Percentiles rank a stretch among this genome's conserved stretches.
Conservation (phyloP, 2,888 invertebrate genomes). For the Buathra laborator region DNA sequence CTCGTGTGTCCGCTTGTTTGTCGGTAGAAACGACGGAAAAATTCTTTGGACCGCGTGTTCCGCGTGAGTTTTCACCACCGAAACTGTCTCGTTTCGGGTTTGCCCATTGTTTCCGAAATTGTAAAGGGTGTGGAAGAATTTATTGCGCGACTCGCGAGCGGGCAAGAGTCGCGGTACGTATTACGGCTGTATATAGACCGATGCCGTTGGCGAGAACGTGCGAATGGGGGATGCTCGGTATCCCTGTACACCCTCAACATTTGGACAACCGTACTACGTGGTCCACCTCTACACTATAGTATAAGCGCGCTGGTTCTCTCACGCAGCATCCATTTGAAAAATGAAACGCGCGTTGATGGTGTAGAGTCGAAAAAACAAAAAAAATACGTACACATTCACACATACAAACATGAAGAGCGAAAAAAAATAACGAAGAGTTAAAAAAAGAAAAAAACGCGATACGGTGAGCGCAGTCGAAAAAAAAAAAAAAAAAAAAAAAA, state of each 20-base stretch:
- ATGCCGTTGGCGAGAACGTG: slow-evolving; percentile 58
- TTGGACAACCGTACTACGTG: slow-evolving; percentile 82
- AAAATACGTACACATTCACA: slow-evolving; percentile 3
- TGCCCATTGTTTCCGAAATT: slow-evolving; percentile 75
- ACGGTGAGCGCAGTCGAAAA: slow-evolving; percentile 60
- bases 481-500: slow-evolving; percentile 69
- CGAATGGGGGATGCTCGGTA: slow-evolving; percentile 60
- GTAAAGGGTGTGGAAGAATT: slow-evolving; percentile 80
- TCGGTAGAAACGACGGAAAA: slow-evolving; percentile 48
- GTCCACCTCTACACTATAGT: not conserved
- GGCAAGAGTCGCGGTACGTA: slow-evolving; percentile 66
- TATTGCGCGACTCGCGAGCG: slow-evolving; percentile 79
- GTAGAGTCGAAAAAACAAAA: slow-evolving; percentile 55
- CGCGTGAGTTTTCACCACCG: slow-evolving; percentile 51
- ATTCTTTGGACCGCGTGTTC: slow-evolving; percentile 51
- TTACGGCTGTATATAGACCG: slow-evolving; percentile 38
- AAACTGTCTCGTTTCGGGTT: slow-evolving; percentile 66
- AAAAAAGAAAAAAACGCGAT: slow-evolving; percentile 69
- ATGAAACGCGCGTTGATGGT: slow-evolving; percentile 73
- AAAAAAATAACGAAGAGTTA: slow-evolving; percentile 70
- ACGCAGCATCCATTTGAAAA: slow-evolving; percentile 82
- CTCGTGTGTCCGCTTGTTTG: slow-evolving; percentile 35
- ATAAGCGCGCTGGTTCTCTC: slow-evolving; percentile 48
- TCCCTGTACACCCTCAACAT: slow-evolving; percentile 77
- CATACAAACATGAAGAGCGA: slow-evolving; percentile 36